These are phyloP conservation scores for Drosophila takahashii DNA, from an alignment of 1,140 invertebrate species.

Conservation along the genomic window DNA sequence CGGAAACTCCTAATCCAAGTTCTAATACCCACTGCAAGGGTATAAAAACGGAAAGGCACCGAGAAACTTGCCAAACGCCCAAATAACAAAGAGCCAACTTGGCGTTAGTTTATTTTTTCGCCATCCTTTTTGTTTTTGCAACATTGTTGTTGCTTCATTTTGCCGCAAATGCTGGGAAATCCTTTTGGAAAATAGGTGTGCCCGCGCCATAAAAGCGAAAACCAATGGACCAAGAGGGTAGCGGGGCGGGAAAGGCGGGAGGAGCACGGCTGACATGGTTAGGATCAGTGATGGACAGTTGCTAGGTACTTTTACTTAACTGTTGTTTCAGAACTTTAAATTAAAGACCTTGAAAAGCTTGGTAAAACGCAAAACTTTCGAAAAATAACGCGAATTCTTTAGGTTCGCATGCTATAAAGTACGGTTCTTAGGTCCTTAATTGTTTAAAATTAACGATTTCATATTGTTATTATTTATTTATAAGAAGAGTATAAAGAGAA, in stretches of 20 bases:
- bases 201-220: slow-evolving; percentile 73
- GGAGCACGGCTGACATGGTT: slow-evolving; percentile 36
- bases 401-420: background rate
- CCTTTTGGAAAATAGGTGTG: slow-evolving; percentile 78
- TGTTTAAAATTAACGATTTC: too few relatives aligned
- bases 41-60: slow-evolving; percentile 41
- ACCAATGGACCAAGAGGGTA: slow-evolving; percentile 36
- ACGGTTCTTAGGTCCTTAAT: too few relatives aligned
- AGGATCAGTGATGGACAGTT: slow-evolving; percentile 36
- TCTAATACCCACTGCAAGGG: slow-evolving; percentile 44
- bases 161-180: slow-evolving; percentile 72
- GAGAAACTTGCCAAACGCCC: slow-evolving; percentile 51
- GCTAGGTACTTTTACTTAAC: slow-evolving; percentile 1
- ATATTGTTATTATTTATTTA: too few relatives aligned
- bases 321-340: background rate
- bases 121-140: slow-evolving; percentile 43
- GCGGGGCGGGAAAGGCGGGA: slow-evolving; percentile 7
- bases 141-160: slow-evolving; percentile 57
- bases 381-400: background rate
- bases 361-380: too few relatives aligned
- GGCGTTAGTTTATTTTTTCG: slow-evolving; percentile 42
- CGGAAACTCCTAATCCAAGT: slow-evolving; percentile 48
- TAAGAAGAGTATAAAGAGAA: too few relatives aligned
- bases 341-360: too few relatives aligned
- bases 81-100: slow-evolving; percentile 59